Evolutionary conservation across 2,113 vertebrate genomes (phyloP).

Genomic region (Oreotrochilus melanogaster): DNA sequence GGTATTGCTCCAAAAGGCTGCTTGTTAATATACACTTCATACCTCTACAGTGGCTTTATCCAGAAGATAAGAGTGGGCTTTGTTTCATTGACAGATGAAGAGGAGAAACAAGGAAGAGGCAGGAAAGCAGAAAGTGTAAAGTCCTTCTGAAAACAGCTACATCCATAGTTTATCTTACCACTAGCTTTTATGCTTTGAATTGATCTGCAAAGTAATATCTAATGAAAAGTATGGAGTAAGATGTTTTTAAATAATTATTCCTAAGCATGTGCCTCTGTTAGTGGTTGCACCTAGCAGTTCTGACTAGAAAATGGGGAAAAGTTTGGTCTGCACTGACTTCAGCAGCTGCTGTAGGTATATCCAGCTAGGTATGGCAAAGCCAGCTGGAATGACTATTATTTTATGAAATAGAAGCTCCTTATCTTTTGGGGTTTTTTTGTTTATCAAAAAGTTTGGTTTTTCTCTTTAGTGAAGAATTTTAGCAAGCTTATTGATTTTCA

Average conservation of each 20-base stretch:
- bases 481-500: background rate
- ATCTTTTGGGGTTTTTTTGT: background rate
- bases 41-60: background rate
- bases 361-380: background rate
- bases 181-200: background rate
- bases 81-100: background rate
- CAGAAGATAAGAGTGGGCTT: background rate
- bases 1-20: background rate
- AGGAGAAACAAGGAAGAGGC: background rate
- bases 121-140: background rate
- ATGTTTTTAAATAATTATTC: background rate
- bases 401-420: background rate
- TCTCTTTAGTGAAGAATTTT: conserved; percentile 18
- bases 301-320: background rate
- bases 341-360: background rate
- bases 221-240: background rate
- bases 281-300: background rate
- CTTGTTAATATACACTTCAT: background rate
- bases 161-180: background rate
- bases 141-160: background rate
- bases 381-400: background rate
- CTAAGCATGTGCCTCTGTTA: background rate
- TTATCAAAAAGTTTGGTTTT: conserved; percentile 10
- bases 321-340: background rate
- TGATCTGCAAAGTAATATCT: background rate